These are phyloP conservation scores for Melangyna quadrimaculata DNA, from an alignment of 2,888 invertebrate genomes.

Conservation along the genomic window DNA sequence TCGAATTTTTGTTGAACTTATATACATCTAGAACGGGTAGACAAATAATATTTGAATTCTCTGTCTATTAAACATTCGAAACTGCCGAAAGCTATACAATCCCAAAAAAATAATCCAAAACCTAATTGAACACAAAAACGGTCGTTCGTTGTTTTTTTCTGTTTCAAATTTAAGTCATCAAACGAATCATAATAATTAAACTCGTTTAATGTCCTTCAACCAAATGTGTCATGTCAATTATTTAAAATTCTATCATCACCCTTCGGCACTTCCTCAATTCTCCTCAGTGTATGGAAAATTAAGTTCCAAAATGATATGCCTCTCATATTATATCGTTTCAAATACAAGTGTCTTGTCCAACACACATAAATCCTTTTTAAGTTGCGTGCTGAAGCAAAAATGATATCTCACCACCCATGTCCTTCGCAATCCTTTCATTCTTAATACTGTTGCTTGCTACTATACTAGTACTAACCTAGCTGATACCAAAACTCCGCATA, in stretches of 20 bases:
- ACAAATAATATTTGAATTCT: too few species aligned
- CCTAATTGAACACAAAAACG: not conserved
- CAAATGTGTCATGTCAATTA: constrained; percentile 45
- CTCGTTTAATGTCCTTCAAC: constrained; percentile 29
- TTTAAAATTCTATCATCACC: constrained; percentile 41
- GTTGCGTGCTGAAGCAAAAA: constrained; percentile 64
- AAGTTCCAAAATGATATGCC: constrained; percentile 29
- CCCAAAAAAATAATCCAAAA: too few species aligned
- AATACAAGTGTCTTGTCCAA: constrained; percentile 63
- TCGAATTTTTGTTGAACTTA: too few species aligned
- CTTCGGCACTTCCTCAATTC: not conserved
- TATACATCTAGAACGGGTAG: too few species aligned
- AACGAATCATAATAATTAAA: constrained; percentile 22
- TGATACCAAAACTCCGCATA: not conserved
- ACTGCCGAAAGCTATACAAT: too few species aligned
- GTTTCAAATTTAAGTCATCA: not conserved
- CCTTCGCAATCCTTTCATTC: constrained; percentile 36
- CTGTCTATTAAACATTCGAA: too few species aligned
- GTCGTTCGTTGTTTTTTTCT: not conserved
- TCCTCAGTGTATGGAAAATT: not conserved
- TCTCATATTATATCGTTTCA: constrained; percentile 37
- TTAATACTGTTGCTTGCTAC: not conserved
- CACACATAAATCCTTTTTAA: constrained; percentile 57
- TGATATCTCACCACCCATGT: constrained; percentile 38
- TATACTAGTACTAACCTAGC: not conserved